Evolutionary conservation across 2,797 vertebrate species (phyloP).

Genomic region (Sebastes kiyomatsui): DNA sequence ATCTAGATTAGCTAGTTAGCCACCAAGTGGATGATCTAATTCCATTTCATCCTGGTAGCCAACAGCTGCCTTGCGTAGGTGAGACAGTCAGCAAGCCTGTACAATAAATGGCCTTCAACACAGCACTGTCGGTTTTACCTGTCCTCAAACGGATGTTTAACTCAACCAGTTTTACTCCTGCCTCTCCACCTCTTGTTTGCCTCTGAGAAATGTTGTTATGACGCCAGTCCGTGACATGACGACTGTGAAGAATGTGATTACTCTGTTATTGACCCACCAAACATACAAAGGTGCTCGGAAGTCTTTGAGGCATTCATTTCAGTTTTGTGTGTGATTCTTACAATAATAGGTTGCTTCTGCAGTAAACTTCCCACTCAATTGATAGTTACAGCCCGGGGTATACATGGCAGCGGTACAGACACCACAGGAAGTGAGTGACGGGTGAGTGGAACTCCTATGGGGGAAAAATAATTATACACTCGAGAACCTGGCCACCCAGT

Average conservation of each 20-base stretch:
- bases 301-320: conserved; percentile 20
- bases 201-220: neutral
- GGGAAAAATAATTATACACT: conserved; percentile 21
- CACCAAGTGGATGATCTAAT: too few species aligned
- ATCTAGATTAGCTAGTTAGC: neutral
- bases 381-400: conserved; percentile 23
- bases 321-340: neutral
- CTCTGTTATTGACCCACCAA: conserved; percentile 31
- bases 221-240: neutral
- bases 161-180: neutral
- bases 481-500: conserved; percentile 15
- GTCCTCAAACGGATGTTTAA: neutral
- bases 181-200: neutral
- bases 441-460: neutral
- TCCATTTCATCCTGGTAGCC: too few species aligned
- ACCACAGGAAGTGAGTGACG: neutral
- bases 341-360: conserved; percentile 24
- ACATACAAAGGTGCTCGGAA: conserved; percentile 11
- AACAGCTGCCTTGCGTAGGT: too few species aligned
- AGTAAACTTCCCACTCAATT: conserved; percentile 18
- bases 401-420: neutral
- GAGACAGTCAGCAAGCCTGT: neutral
- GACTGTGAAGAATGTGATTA: conserved; percentile 43
- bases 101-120: neutral
- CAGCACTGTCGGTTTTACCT: neutral